Percentiles rank a stretch among this genome's conserved stretches.
Evolutionary conservation across 2,888 invertebrate genomes (phyloP).

Genomic region (Leucophora obtusa): DNA sequence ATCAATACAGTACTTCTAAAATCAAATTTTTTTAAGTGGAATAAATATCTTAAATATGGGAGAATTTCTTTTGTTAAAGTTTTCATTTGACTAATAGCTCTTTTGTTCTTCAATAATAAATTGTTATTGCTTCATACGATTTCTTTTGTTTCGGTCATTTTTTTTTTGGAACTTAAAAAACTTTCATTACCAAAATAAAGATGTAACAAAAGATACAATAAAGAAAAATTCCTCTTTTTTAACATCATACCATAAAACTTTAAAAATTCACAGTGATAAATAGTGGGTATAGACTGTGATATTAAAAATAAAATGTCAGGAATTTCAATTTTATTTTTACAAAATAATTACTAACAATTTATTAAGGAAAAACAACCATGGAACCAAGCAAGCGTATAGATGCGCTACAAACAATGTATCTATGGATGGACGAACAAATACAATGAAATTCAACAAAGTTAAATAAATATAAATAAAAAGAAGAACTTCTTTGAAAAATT

Average conservation of each 20-base stretch:
- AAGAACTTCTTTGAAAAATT: conserved; percentile 4
- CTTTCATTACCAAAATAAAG: neutral
- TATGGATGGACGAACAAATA: neutral
- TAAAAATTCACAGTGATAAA: neutral
- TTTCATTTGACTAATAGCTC: too few relatives aligned
- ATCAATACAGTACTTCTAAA: too few relatives aligned
- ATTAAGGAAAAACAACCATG: conserved; percentile 19
- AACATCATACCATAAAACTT: neutral
- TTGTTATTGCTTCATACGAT: neutral
- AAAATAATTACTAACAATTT: conserved; percentile 55
- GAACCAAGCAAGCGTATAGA: neutral
- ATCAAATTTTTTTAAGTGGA: too few relatives aligned
- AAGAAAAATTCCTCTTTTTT: neutral
- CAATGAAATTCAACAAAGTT: conserved; percentile 11
- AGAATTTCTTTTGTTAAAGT: too few relatives aligned
- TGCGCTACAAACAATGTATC: neutral
- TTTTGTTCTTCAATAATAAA: too few relatives aligned
- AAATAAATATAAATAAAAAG: conserved; percentile 10
- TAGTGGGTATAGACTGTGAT: neutral
- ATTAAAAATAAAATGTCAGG: conserved; percentile 33
- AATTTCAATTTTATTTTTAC: conserved; percentile 59
- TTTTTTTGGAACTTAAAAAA: neutral
- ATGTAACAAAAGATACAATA: neutral
- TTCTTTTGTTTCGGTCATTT: neutral
- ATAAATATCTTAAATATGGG: too few relatives aligned